These are phyloP conservation scores for Amblyteles armatorius DNA, from an alignment of 2,888 invertebrate genomes.

Conservation along the genomic window DNA sequence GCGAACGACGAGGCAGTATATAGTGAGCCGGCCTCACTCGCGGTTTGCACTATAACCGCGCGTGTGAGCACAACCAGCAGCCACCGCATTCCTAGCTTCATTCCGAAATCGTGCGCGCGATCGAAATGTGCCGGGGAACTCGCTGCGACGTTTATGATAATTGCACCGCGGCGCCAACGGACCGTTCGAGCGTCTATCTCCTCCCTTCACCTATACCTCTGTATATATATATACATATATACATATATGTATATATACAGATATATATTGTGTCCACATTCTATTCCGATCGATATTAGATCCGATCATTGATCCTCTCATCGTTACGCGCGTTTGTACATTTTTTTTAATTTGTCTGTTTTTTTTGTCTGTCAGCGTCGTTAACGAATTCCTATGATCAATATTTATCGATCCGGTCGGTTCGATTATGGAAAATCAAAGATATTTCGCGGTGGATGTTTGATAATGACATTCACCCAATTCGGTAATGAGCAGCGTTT, in stretches of 20 bases:
- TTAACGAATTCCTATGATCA: not conserved
- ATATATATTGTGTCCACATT: not conserved
- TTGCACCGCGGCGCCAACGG: slow-evolving; percentile 72
- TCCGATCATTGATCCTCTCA: slow-evolving; percentile 8
- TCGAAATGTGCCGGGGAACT: slow-evolving; percentile 65
- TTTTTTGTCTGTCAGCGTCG: not conserved
- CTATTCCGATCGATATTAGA: slow-evolving; percentile 16
- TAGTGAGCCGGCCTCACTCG: slow-evolving; percentile 15
- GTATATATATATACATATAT: not conserved
- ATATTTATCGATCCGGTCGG: not conserved
- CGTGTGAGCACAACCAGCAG: slow-evolving; percentile 23
- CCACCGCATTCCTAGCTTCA: slow-evolving; percentile 73
- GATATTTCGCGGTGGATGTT: not conserved
- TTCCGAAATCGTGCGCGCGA: slow-evolving; percentile 73
- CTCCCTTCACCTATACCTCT: slow-evolving; percentile 15
- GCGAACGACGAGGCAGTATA: slow-evolving; percentile 12
- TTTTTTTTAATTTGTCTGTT: not conserved
- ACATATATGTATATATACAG: not conserved
- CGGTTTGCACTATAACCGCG: slow-evolving; percentile 14
- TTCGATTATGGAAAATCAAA: not conserved
- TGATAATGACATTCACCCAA: not conserved
- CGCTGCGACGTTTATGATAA: slow-evolving; percentile 77
- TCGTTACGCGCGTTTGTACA: not conserved
- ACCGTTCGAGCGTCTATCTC: slow-evolving; percentile 40
- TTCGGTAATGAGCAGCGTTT: not conserved